Evolutionary conservation across 2,797 vertebrate genomes (phyloP).

Genomic region (Oceanodroma leucorhoa): DNA sequence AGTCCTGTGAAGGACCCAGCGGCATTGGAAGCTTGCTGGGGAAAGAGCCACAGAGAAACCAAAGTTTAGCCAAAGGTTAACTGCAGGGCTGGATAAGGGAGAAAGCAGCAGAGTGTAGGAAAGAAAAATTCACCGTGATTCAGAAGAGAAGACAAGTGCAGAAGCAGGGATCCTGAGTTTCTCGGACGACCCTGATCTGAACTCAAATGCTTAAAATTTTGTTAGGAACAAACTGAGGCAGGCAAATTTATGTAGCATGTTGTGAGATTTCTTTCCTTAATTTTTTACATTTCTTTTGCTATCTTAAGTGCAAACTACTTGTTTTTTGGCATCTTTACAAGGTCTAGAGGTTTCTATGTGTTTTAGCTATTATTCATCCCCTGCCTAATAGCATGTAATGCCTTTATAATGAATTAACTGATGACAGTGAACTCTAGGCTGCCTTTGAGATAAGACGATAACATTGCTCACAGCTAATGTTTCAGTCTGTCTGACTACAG

Average conservation of each 20-base stretch:
- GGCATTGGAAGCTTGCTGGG: not conserved
- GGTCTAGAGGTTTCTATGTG: not conserved
- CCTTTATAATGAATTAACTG: not conserved
- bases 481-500: not conserved
- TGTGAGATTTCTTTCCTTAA: not conserved
- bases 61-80: not conserved
- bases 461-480: not conserved
- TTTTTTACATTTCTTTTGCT: not conserved
- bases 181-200: not conserved
- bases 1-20: not conserved
- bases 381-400: not conserved
- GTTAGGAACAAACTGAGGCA: not conserved
- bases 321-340: not conserved
- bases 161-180: not conserved
- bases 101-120: not conserved
- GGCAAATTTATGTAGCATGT: not conserved
- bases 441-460: not conserved
- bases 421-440: not conserved
- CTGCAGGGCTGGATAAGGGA: not conserved
- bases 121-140: not conserved
- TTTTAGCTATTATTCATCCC: not conserved
- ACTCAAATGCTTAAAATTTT: not conserved
- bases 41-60: not conserved
- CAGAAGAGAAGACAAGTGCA: not conserved
- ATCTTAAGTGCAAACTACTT: not conserved